Percentiles rank a stretch among this genome's conserved stretches.
Evolutionary conservation across 2,797 vertebrate species (phyloP).

Genomic region (Monodelphis domestica): DNA sequence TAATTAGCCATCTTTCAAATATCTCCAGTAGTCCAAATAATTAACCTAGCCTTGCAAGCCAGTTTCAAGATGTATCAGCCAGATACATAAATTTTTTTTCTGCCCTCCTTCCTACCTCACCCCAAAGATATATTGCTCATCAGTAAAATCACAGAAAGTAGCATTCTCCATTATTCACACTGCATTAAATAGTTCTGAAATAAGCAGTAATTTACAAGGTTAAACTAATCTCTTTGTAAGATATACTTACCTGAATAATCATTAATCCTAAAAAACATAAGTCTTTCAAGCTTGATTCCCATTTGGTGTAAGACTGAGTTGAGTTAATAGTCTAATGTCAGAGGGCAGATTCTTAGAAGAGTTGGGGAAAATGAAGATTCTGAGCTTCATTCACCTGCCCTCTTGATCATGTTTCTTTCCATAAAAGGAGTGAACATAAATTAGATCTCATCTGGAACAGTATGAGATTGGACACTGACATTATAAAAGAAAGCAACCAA

Average conservation of each 20-base stretch:
- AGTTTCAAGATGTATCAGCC: slow-evolving; percentile 8
- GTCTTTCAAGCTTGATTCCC: slow-evolving; percentile 17
- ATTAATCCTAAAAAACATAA: slow-evolving; percentile 28
- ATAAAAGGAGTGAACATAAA: slow-evolving; percentile 41
- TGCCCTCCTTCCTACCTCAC: background rate
- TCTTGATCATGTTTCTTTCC: background rate
- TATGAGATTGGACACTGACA: background rate
- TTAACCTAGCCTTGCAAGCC: slow-evolving; percentile 40
- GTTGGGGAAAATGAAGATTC: slow-evolving; percentile 12
- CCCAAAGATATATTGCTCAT: background rate
- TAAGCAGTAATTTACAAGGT: background rate
- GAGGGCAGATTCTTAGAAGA: slow-evolving; percentile 10
- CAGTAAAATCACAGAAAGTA: slow-evolving; percentile 4
- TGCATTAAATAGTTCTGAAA: slow-evolving; percentile 24
- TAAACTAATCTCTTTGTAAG: slow-evolving; percentile 10
- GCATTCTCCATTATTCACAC: slow-evolving; percentile 15
- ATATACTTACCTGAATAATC: slow-evolving; percentile 30
- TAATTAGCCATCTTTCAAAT: slow-evolving; percentile 46
- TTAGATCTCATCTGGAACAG: slow-evolving; percentile 31
- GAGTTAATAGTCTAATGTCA: slow-evolving; percentile 1
- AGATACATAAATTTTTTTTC: slow-evolving; percentile 5
- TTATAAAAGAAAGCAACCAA: slow-evolving; percentile 13
- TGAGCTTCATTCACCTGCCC: background rate
- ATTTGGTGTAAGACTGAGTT: slow-evolving; percentile 44
- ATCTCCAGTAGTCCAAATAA: slow-evolving; percentile 51